phyloP scores from a whole-genome alignment of 1,140 invertebrate genomes.

The Arctopsyche grandis region DNA sequence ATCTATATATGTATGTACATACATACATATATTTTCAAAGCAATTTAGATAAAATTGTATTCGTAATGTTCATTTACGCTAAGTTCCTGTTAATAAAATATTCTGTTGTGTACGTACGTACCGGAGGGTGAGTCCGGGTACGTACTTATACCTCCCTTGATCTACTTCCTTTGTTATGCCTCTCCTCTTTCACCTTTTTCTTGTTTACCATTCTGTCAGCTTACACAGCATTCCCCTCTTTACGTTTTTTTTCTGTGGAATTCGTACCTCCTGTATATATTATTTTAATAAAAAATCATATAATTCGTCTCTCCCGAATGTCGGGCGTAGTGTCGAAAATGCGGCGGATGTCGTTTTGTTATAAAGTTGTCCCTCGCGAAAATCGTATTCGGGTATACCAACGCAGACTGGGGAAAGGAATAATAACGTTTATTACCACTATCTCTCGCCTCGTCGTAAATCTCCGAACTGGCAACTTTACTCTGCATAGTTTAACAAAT shows the following conservation, averaged over 20 bases:
- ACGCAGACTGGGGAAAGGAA: not conserved
- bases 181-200: conserved; percentile 36
- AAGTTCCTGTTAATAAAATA: conserved; percentile 15
- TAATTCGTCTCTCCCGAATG: not conserved
- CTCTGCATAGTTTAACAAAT: conserved; percentile 21
- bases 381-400: not conserved
- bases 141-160: conserved; percentile 20
- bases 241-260: not conserved
- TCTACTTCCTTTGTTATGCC: conserved; percentile 36
- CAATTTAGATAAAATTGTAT: no score
- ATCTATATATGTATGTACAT: not conserved
- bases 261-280: conserved; percentile 13
- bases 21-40: not conserved
- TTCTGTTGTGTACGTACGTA: not conserved
- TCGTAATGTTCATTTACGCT: not conserved
- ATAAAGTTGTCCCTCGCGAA: not conserved
- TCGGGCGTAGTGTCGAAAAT: not conserved
- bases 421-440: conserved; percentile 20
- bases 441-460: conserved; percentile 20
- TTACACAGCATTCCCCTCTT: conserved; percentile 24
- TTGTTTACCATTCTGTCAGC: conserved; percentile 37
- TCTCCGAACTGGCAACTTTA: not conserved
- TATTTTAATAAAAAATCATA: conserved; percentile 16
- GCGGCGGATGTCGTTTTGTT: not conserved
- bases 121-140: not conserved